Evolutionary conservation across 2,113 vertebrate genomes (phyloP), one percentile per base, ranked within the genome.

Genomic region (Festucalex cinctus): DNA sequence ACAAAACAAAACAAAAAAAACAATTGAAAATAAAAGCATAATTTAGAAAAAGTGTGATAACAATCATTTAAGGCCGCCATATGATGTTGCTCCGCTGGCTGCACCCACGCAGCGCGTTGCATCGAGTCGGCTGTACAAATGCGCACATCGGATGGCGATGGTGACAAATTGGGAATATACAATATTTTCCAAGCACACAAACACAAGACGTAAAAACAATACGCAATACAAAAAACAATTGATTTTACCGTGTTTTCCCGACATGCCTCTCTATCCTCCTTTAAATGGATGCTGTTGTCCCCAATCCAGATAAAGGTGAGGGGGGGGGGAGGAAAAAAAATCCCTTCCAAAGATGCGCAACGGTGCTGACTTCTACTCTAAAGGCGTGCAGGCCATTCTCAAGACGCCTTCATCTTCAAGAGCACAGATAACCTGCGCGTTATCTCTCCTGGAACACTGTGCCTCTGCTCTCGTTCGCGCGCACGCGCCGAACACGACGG

Each of bases 221-320:
- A 44, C 22, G 16, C 58, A 49, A 43, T 19, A 44, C 44, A 63
- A 71, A 56, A 68, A 78, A 62, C 20, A 39, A 37, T 14, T n/a
- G 48, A 36, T 7, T 86, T 88, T 83, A 93, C 92, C 91, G 90
- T 92, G 91, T 85, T 93, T 93, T 74, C 88, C 90, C 59, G 91
- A 90, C 92, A 93, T 93, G 36, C 66, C 78, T 83, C 66, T 73
- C 44, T 68, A 67, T 76, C 69, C 70, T 74, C 73, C 69, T 76
- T 5, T 62, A n/a, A 66, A 22, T 13, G 24, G 74, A 61, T 57
- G 1, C 60, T 68, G 54, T 67, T 51, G 66, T 54, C 71, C 62
- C 81, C 80, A 68, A 74, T 68, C 71, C 75, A 76, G 26, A 65
- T 43, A 24, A 43, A 37, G 12, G 22, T 70, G 70, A 56, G 57